Conservation (phyloP, 1,140 invertebrate species). For the Onthophagus taurus region DNA sequence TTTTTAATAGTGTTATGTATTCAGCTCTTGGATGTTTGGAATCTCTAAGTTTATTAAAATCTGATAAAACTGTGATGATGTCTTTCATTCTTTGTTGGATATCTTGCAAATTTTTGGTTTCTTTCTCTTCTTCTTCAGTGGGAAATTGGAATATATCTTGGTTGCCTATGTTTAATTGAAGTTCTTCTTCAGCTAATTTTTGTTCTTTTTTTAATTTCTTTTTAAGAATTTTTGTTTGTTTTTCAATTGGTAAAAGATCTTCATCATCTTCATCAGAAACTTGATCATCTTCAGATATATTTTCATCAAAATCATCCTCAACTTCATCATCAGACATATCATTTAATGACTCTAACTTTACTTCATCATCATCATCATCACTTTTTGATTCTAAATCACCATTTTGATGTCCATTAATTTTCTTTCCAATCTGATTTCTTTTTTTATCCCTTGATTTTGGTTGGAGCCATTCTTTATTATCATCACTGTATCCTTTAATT, state of each 20-base stretch:
- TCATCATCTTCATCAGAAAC: slow-evolving; percentile 45
- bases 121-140: slow-evolving; percentile 58
- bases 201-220: slow-evolving; percentile 60
- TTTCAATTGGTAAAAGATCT: slow-evolving; percentile 78
- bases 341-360: slow-evolving; percentile 39
- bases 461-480: slow-evolving; percentile 60
- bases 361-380: slow-evolving; percentile 29
- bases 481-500: slow-evolving; percentile 50
- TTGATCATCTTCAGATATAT: slow-evolving; percentile 23
- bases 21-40: slow-evolving; percentile 65
- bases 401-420: slow-evolving; percentile 14
- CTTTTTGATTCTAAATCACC: slow-evolving; percentile 22
- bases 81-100: slow-evolving; percentile 88
- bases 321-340: slow-evolving; percentile 36
- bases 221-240: slow-evolving; percentile 68
- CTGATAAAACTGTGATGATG: slow-evolving; percentile 73
- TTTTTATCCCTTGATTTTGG: slow-evolving; percentile 37
- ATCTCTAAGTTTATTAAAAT: slow-evolving; percentile 78
- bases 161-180: slow-evolving; percentile 63
- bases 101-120: slow-evolving; percentile 67
- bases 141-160: slow-evolving; percentile 71
- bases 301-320: slow-evolving; percentile 33
- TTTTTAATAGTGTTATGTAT: slow-evolving; percentile 68
- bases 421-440: slow-evolving; percentile 22
- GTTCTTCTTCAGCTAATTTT: slow-evolving; percentile 70